phyloP scores from a whole-genome alignment of 2,797 vertebrate genomes.

The Botia kubotai region DNA sequence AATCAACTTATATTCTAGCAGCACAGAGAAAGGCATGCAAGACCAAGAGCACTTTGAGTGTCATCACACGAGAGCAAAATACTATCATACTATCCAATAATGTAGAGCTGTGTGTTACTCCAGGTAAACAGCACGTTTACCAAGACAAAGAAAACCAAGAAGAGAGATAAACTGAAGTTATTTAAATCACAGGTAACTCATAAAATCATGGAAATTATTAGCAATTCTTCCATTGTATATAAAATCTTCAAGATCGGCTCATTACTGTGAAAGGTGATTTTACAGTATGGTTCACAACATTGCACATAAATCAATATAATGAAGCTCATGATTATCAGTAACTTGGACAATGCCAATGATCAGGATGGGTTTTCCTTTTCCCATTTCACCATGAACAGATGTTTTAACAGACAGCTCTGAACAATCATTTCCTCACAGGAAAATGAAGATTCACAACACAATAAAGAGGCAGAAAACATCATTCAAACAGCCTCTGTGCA shows the following conservation, averaged over 20 bases:
- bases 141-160: conserved; percentile 53
- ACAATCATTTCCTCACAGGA: background rate
- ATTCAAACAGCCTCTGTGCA: background rate
- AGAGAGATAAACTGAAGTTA: background rate
- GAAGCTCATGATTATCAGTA: conserved; percentile 28
- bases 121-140: conserved; percentile 65
- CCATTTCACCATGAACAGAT: background rate
- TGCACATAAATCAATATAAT: conserved; percentile 45
- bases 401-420: background rate
- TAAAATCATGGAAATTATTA: conserved; percentile 15
- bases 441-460: too few relatives aligned
- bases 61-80: conserved; percentile 79
- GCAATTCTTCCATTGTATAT: conserved; percentile 7
- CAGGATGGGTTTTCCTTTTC: background rate
- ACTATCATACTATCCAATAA: conserved; percentile 61
- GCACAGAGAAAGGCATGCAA: conserved; percentile 93
- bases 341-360: background rate
- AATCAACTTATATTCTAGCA: conserved; percentile 79
- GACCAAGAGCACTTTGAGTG: conserved; percentile 93
- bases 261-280: conserved; percentile 7
- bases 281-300: conserved; percentile 33
- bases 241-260: conserved; percentile 10
- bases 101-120: conserved; percentile 67
- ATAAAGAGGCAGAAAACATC: too few relatives aligned
- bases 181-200: background rate